Base-by-base conservation (phyloP, 2,888 invertebrate genomes). In the Alviniconcha strummeri region DNA sequence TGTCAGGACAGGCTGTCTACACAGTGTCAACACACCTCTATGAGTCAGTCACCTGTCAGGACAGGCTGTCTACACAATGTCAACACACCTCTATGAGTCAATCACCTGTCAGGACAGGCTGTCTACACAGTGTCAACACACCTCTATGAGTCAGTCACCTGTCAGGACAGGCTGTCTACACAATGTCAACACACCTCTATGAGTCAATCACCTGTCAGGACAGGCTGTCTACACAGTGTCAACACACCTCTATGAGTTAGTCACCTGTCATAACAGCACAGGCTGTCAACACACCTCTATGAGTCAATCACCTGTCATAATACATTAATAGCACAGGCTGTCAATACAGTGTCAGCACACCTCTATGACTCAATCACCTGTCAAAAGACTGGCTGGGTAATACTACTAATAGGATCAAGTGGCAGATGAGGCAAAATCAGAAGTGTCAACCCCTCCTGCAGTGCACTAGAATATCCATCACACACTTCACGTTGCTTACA, bases 341-440 rank as follows among this genome's bases (percentile, higher is more conserved):
- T 36, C 36, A 36, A 36, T 36, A 36, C 36, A 36, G 36, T 36
- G 36, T 13, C 64, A 64, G 13, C 7, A 64, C 64, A 64, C 36
- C 36, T 36, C 36, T 36, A 98, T 4, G 99, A 98, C 94, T 99
- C 99, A 83, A 99, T 96, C 57, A 95, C 95, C 95, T 95, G 88
- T 17, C 36, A 36, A 36, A 36, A 36, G 36, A 36, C 36, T 36
- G 36, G 36, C 36, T 36, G 36, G 36, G 0, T 36, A n/a, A n/a
- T n/a, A n/a, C n/a, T n/a, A n/a, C n/a, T n/a, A 36, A 36, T 36
- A 36, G 36, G 36, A 36, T 36, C 36, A 36, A 36, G 36, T 36
- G 36, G 36, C 36, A 36, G 36, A 36, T 0, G 36, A 36, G 3
- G 36, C 36, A 0, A 36, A 36, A 36, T 36, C 36, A 36, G 36